Conservation (phyloP, 2,797 vertebrate species). For the Monodelphis domestica region DNA sequence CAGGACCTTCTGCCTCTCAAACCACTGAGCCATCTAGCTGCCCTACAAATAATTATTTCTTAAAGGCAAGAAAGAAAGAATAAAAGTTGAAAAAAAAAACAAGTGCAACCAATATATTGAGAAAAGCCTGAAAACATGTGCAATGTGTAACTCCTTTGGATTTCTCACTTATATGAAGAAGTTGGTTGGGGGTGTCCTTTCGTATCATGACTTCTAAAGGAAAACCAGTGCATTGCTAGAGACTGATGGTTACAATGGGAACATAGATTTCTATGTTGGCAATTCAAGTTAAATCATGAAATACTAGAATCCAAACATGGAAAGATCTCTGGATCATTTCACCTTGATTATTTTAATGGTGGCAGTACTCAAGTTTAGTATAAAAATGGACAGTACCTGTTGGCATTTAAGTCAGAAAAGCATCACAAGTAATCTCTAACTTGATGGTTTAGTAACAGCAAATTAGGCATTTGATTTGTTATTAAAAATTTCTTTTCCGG, state of each 20-base stretch:
- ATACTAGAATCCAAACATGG: not conserved
- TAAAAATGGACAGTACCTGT: not conserved
- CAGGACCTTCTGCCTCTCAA: too few species aligned
- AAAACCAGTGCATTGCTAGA: not conserved
- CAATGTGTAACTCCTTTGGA: not conserved
- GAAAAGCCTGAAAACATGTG: not conserved
- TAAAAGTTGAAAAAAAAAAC: not conserved
- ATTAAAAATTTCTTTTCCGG: not conserved
- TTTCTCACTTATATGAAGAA: not conserved
- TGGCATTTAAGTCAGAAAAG: not conserved
- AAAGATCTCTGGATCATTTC: not conserved
- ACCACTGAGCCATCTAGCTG: too few species aligned
- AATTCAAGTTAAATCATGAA: not conserved
- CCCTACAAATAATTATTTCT: not conserved
- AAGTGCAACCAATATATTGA: too few species aligned
- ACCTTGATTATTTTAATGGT: not conserved
- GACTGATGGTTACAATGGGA: not conserved
- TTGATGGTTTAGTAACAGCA: not conserved
- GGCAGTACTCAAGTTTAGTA: not conserved
- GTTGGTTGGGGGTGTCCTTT: not conserved
- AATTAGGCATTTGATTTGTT: not conserved
- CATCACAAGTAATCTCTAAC: not conserved
- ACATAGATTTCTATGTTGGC: not conserved
- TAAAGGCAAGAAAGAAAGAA: not conserved
- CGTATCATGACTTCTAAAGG: not conserved